Evolutionary conservation across 2,113 vertebrate species (phyloP).

Genomic region (Daboia siamensis): DNA sequence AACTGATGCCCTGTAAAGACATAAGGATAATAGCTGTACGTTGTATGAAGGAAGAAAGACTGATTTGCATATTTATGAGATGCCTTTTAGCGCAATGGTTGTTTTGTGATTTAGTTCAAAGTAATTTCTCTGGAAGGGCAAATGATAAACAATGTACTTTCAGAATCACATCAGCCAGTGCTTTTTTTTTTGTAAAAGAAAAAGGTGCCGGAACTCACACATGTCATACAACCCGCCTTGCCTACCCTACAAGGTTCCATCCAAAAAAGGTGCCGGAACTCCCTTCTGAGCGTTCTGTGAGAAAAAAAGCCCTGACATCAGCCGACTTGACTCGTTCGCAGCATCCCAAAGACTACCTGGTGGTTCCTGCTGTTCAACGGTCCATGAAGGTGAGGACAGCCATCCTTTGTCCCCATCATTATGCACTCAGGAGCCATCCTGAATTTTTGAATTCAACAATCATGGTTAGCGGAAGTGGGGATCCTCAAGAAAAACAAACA

Average conservation of each 20-base stretch:
- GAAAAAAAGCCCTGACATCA: too few relatives aligned
- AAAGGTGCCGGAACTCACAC: too few relatives aligned
- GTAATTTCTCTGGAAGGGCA: not conserved
- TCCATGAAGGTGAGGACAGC: not conserved
- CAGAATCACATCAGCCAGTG: not conserved
- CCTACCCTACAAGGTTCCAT: too few relatives aligned
- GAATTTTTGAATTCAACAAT: not conserved
- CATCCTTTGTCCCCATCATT: not conserved
- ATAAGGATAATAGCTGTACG: not conserved
- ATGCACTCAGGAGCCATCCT: not conserved
- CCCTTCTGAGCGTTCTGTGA: too few relatives aligned
- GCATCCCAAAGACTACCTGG: not conserved
- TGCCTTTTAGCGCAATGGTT: not conserved
- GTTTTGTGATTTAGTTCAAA: not conserved
- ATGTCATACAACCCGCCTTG: too few relatives aligned
- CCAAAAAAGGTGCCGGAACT: too few relatives aligned
- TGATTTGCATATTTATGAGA: conserved; percentile 13
- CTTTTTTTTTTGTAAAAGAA: too few relatives aligned
- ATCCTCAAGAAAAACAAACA: not conserved
- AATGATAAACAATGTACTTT: not conserved
- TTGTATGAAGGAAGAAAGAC: not conserved
- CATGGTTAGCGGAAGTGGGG: not conserved
- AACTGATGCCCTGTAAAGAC: not conserved
- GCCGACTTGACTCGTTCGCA: not conserved
- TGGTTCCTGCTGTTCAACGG: not conserved